Evolutionary conservation across 2,888 invertebrate species (phyloP), one percentile per base, ranked within the genome.

Genomic region (Octodonta nipae): DNA sequence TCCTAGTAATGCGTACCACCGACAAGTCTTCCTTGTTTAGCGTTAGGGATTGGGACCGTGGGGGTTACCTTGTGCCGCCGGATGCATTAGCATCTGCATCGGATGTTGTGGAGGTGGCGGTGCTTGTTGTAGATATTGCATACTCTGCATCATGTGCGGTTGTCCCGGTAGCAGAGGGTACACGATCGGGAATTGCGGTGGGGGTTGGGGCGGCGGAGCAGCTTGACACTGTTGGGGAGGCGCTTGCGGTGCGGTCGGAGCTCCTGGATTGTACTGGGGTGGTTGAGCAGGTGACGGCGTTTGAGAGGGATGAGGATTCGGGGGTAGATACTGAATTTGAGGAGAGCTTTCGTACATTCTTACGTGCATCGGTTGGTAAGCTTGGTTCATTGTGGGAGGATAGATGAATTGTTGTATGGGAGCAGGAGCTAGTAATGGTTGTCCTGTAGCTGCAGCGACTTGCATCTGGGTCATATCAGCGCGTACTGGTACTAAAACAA

Each of bases 391-490:
- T 13, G 52, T 51, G 7, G 58, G 58, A 30, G 55, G 56, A 30
- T 60, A 60, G 16, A 60, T 55, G 39, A 59, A 58, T 30, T 69
- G 78, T 54, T 75, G 79, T 55, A 86, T 66, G 7, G 85, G 82
- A 12, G 78, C 81, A 13, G 85, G 79, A 24, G 87, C 82, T 49
- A 88, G 61, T 36, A 89, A 66, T 3, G 88, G 87, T 59, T 85
- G 87, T 0, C 88, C 88, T 22, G 85, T 84, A 38, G 76, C 76
- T 12, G 72, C 80, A 13, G 80, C 79, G 40, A 85, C 83, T 54
- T 85, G 86, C 71, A 87, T 81, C 52, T 82, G 78, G 11, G 77
- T 73, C 54, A 73, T 64, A 45, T 74, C 73, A 30, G 70, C 66
- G 13, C 63, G 51, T 42, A 63, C 54, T 35, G 22, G 22, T 22